Evolutionary conservation across 2,888 invertebrate species (phyloP), one percentile per base, ranked within the genome.

Genomic region (Erebia palarica): DNA sequence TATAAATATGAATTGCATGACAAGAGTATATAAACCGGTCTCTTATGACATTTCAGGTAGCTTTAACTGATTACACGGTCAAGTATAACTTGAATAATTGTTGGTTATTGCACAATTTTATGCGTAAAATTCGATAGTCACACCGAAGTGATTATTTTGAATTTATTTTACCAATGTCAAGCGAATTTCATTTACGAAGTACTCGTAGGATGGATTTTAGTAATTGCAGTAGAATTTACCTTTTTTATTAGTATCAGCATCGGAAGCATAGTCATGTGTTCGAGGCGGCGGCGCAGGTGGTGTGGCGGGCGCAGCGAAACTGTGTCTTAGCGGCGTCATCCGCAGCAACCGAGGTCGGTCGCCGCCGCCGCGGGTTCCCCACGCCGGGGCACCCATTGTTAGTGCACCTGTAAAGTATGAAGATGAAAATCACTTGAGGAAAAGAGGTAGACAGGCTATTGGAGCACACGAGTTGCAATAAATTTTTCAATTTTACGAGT

Each of bases 211-310:
- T 53, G n/a, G n/a, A 5, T 53, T 16, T 13, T 47, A 13, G 5
- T 36, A 36, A 36, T 7, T 11, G 14, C 16, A n/a, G 16, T 8
- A 53, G 3, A n/a, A 13, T 21, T 64, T 88, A 94, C 94, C 94
- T 94, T 91, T 92, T 80, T 94, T 93, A 85, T 91, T 94, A 86
- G 94, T 94, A 86, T 95, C 95, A 78, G 94, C 94, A 86, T 94
- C 94, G 75, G 94, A 94, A 82, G 94, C 91, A 82, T 94, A 94
- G 81, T 90, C 94, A 78, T 90, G 91, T 5, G 88, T 77, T 75
- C 90, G 86, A 8, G 85, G 82, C 42, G 89, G 87, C 14, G 85
- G 92, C 63, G 89, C 87, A 69, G 91, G 89, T 65, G 93, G 90
- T 21, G 94, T 90, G 76, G 92, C 88, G 60, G 94, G 94, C 49